Conservation (phyloP, 1,140 invertebrate species). For the Chrysomallon squamiferum region DNA sequence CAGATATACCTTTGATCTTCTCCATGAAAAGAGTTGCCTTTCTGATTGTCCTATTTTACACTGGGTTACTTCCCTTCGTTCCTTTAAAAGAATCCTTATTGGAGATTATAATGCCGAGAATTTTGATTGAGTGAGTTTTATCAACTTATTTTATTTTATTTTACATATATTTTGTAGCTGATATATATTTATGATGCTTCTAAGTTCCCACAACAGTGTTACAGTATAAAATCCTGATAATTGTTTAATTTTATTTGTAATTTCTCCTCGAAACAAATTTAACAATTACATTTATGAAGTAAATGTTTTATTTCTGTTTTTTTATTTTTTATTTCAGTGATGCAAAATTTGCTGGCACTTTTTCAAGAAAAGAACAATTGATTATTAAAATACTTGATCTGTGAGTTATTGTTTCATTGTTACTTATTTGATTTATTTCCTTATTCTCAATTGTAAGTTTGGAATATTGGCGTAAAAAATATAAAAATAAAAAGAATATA, state of each 20-base stretch:
- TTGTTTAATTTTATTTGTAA: too few relatives aligned
- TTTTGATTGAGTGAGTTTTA: conserved; percentile 60
- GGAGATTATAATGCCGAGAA: conserved; percentile 74
- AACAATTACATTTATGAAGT: too few relatives aligned
- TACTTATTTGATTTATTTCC: too few relatives aligned
- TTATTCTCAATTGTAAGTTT: too few relatives aligned
- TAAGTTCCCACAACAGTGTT: too few relatives aligned
- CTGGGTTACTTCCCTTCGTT: conserved; percentile 76
- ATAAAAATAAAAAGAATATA: too few relatives aligned
- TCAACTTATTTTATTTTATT: background rate
- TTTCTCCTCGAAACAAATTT: too few relatives aligned
- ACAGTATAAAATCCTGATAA: too few relatives aligned
- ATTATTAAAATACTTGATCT: conserved; percentile 31
- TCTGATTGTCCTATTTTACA: conserved; percentile 71
- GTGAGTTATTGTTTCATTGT: conserved; percentile 33
- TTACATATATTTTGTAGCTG: too few relatives aligned
- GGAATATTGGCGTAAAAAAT: too few relatives aligned
- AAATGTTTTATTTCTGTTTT: too few relatives aligned
- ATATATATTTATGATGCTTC: conserved; percentile 5
- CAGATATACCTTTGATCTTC: conserved; percentile 73
- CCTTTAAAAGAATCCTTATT: conserved; percentile 75
- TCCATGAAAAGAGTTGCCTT: conserved; percentile 70
- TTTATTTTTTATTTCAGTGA: conserved; percentile 25
- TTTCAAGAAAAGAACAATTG: conserved; percentile 18
- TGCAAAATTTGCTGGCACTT: conserved; percentile 11